phyloP scores from a whole-genome alignment of 2,888 invertebrate species.

The Isotomurus palustris region DNA sequence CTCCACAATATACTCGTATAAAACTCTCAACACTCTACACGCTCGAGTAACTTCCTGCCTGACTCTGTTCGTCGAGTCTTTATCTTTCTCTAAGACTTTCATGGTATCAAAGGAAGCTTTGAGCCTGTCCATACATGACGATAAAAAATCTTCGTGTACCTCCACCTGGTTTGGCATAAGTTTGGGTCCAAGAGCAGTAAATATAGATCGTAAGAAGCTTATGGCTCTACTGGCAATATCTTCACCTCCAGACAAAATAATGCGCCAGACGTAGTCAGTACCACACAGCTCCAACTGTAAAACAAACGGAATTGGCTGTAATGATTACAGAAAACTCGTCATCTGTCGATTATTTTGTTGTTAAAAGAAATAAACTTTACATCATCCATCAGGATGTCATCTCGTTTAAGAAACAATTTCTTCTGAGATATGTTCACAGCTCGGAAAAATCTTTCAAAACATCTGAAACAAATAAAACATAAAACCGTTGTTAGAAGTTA shows the following conservation, averaged over 20 bases:
- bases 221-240: slow-evolving; percentile 91
- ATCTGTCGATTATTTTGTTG: not conserved
- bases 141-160: slow-evolving; percentile 88
- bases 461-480: slow-evolving; percentile 48
- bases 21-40: slow-evolving; percentile 87
- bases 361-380: slow-evolving; percentile 50
- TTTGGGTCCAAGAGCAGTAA: slow-evolving; percentile 85
- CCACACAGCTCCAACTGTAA: slow-evolving; percentile 72
- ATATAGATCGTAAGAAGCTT: slow-evolving; percentile 84
- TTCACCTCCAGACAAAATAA: slow-evolving; percentile 71
- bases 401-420: slow-evolving; percentile 79
- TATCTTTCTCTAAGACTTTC: slow-evolving; percentile 58
- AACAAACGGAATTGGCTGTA: not conserved
- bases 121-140: slow-evolving; percentile 84
- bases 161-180: slow-evolving; percentile 70
- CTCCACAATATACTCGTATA: slow-evolving; percentile 91
- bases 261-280: slow-evolving; percentile 92
- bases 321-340: not conserved
- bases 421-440: slow-evolving; percentile 93
- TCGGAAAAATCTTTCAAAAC: slow-evolving; percentile 80
- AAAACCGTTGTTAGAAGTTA: slow-evolving; percentile 10
- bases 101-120: slow-evolving; percentile 82
- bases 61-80: slow-evolving; percentile 55
- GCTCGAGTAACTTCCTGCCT: slow-evolving; percentile 72
- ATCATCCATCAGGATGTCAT: slow-evolving; percentile 83